These are phyloP conservation scores for Trissoscelio sp. DNA, from an alignment of 2,888 invertebrate genomes.

Conservation along the genomic window DNA sequence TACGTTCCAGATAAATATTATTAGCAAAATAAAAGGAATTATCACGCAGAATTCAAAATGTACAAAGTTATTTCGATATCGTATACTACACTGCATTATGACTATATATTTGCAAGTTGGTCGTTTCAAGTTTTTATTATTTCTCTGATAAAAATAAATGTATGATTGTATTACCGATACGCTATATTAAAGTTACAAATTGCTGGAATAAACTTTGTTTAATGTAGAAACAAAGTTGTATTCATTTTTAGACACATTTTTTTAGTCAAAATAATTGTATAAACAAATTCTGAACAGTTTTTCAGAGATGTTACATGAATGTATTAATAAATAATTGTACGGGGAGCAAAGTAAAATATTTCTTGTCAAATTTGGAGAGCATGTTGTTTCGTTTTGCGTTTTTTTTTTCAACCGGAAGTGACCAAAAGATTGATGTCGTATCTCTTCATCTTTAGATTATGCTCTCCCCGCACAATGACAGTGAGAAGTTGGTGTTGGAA, in stretches of 20 bases:
- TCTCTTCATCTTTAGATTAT: slow-evolving; percentile 74
- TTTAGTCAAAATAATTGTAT: too few relatives aligned
- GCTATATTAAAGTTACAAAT: not conserved
- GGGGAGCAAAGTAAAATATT: not conserved
- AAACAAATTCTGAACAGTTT: too few relatives aligned
- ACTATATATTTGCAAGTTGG: not conserved
- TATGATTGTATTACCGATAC: not conserved
- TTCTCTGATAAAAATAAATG: slow-evolving; percentile 1
- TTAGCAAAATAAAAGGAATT: too few relatives aligned
- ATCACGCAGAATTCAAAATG: not conserved
- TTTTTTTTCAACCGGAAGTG: slow-evolving; percentile 33
- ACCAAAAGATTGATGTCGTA: slow-evolving; percentile 72
- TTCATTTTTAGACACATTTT: too few relatives aligned
- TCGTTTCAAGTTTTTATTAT: slow-evolving; percentile 3
- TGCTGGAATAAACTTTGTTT: not conserved
- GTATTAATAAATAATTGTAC: too few relatives aligned
- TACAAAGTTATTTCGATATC: not conserved
- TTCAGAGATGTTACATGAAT: too few relatives aligned
- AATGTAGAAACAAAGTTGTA: not conserved
- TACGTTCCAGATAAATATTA: too few relatives aligned
- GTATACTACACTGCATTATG: not conserved
- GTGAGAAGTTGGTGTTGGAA: slow-evolving; percentile 73
- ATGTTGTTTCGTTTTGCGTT: slow-evolving; percentile 23
- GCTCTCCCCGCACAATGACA: slow-evolving; percentile 71
- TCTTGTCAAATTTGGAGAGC: not conserved